Evolutionary conservation across 2,888 invertebrate genomes (phyloP), one percentile per base, ranked within the genome.

Genomic region (Parthenolecanium corni): DNA sequence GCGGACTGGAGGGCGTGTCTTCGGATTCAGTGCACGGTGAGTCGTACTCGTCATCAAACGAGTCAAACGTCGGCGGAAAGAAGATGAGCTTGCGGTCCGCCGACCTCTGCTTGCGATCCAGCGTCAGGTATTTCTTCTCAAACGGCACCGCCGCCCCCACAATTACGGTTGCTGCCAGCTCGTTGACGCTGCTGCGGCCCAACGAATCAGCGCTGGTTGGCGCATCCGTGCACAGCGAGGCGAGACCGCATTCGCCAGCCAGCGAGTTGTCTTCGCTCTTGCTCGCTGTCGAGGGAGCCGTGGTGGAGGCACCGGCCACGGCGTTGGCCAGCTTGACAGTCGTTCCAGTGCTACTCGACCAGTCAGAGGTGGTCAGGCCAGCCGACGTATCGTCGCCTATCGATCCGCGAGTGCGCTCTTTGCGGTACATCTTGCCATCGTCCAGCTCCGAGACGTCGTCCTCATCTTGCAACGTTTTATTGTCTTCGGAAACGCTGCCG

Each of bases 321-420:
- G 31, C 9, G 53, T 66, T 66, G 16, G 66, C 66, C 75, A 70
- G 89, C 71, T 88, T 85, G 1, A 85, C 81, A 1, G 89, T 89
- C 0, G 89, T 89, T 68, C 86, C 89, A 0, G 88, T 89, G 57
- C 88, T 89, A 40, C 88, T 89, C 0, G 89, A 89, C 88, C 89
- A 89, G 70, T 90, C 89, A 2, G 89, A 89, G 70, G 88, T 83
- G 70, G 89, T 89, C 31, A 89, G 75, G 18, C 89, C 89, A 72
- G 89, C 84, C 0, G 89, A 89, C 0, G 89, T 89, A 70, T 89
- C 89, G 73, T 89, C 89, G 5, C 89, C 88, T 85, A 69, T 87
- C 85, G 68, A 88, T 86, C 65, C 54, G 9, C 67, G 65, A 6
- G 66, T 57, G 6, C 49, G 49, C 23, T 49, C 49, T 21, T 49